Base-by-base conservation (phyloP, 2,113 vertebrate species). In the Rhinolophus sinicus region DNA sequence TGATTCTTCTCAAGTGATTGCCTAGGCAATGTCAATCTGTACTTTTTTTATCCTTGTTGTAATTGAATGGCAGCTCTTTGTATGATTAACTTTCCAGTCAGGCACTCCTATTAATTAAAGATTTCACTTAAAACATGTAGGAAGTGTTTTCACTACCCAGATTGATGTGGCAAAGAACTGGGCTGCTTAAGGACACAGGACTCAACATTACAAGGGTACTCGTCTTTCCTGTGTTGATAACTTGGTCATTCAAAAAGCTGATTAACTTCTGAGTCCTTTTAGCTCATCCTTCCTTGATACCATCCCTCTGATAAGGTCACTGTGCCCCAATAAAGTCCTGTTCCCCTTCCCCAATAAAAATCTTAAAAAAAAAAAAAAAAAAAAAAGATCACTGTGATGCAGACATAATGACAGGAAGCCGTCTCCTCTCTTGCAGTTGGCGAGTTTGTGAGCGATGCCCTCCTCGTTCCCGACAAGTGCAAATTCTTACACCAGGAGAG, bases 401-500 rank as follows among this genome's bases (percentile, higher is more conserved):
- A 28, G 21, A 21, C 0, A 1, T n/a, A 82, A 9, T 95, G 90
- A 96, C 92, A n/a, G 2, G 64, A 86, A 81, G 15, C 21, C 6
- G 6, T 78, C 88, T 64, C 90, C 16, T 97, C 52, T 94, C 69
- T 98, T 98, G 88, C 97, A 99, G 99, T 99, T 97, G 99, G 99
- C 0, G 99, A 99, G 93, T 99, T 99, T 98, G 99, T 99, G 88
- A 99, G 99, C 3, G 99, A 99, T 40, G 99, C 99, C n/a, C 99
- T 99, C 98, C 99, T 99, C 8, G 99, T 99, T 93, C 99, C 99
- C 7, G 99, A 99, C 98, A 99, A 99, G 98, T 99, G 99, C 98
- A 99, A 99, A 97, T 99, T 99, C 97, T 99, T 99, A 96, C 99
- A 99, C 98, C 99, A 99, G 98, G 99, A 99, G 98, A 99, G 99